Base-by-base conservation (phyloP, 2,888 invertebrate species). In the Dryococelus australis region DNA sequence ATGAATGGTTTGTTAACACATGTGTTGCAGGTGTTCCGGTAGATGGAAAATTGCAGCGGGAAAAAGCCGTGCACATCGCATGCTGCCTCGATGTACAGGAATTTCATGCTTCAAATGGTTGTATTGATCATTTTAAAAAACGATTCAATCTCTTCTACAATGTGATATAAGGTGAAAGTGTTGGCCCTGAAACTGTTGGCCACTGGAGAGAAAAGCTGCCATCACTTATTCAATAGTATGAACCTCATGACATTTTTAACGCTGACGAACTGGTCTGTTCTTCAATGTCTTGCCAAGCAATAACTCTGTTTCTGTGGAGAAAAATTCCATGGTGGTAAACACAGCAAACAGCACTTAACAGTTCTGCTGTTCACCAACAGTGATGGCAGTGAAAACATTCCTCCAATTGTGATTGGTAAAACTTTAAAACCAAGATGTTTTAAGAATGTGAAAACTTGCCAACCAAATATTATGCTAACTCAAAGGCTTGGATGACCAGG, bases 1-100 rank as follows among this genome's bases (percentile, higher is more conserved):
- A 51, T 8, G 51, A 51, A 13, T 51, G 51, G 51, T 51, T 51
- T 96, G 91, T 92, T 12, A 43, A 35, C 43, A 84, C 43, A 43
- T 16, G 27, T 27, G 27, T 27, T 5, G 35, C 84, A 12, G 26
- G 26, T 27, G 24, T 84, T 26, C 84, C 84, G 6, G 84, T 84
- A 27, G 51, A 51, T 51, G 51, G 51, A 10, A 51, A 51, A 51
- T 13, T 51, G 13, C 51, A 10, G 13, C 13, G 80, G 28, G 27
- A 86, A 43, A 51, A 53, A 85, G 79, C 80, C 4, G 20, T 86
- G 78, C n/a, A 78, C 13, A 8, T 86, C n/a, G 43, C 86, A 6
- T 43, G 12, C 79, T 47, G 26, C 0, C 80, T 86, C 4, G 80
- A 43, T 20, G 43, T 78, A 13, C 43, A 86, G 43, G 28, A 86